These are phyloP conservation scores for Ophion obscuratus DNA, from an alignment of 2,888 invertebrate species.

Conservation along the genomic window DNA sequence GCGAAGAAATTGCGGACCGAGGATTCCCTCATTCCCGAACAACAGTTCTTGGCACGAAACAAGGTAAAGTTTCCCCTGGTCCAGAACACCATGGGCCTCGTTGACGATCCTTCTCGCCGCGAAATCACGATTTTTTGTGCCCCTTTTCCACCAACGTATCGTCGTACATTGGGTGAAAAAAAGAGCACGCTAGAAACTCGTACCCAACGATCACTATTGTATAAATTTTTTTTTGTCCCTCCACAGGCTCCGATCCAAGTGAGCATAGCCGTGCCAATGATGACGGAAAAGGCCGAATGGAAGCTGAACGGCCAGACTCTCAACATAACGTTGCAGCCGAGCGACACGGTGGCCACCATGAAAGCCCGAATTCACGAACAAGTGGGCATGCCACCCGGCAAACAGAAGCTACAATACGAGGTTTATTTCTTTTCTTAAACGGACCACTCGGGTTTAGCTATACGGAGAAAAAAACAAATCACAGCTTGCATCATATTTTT, in stretches of 20 bases:
- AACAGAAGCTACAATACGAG: conserved; percentile 98
- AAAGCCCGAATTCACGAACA: conserved; percentile 94
- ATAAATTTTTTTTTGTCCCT: neutral
- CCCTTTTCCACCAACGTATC: too few species aligned
- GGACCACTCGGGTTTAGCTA: neutral
- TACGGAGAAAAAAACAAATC: neutral
- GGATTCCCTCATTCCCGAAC: conserved; percentile 96
- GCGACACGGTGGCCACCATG: conserved; percentile 92
- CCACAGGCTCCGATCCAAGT: conserved; percentile 90
- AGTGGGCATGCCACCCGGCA: conserved; percentile 97
- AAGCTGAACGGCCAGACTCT: conserved; percentile 96
- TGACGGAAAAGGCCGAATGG: conserved; percentile 97
- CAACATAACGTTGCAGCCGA: conserved; percentile 90
- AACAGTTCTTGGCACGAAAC: conserved; percentile 90
- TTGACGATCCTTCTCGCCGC: too few species aligned
- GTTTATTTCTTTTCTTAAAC: conserved; percentile 84
- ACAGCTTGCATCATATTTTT: conserved; percentile 8
- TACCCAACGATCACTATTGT: neutral
- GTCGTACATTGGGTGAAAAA: too few species aligned
- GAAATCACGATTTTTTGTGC: too few species aligned
- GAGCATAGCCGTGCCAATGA: conserved; percentile 92
- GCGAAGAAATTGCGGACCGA: conserved; percentile 96
- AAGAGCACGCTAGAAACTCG: too few species aligned
- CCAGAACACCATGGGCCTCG: too few species aligned
- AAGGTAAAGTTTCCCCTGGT: conserved; percentile 83